Base-by-base conservation (phyloP, 1,140 invertebrate genomes). In the Pemphigus obesinymphae region DNA sequence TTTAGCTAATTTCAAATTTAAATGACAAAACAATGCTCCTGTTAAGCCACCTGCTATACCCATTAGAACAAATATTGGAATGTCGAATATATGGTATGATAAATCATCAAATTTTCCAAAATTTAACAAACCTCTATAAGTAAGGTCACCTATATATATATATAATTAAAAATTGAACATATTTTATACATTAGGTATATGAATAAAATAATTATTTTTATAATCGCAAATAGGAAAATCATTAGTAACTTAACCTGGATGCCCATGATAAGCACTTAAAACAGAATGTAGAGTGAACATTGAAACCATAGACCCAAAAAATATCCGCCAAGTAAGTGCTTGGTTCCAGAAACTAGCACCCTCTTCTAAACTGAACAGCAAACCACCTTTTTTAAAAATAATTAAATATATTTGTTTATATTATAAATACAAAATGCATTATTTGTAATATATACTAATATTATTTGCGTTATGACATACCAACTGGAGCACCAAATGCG, bases 311-410 rank as follows among this genome's bases (percentile, higher is more conserved):
- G 97, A 97, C 4, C 96, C 94, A 87, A 99, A 98, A 87, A 99
- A 97, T 84, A 97, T 98, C 86, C 96, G 91, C 97, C 97, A 99
- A 26, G 97, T 99, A 31, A 99, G 88, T 80, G 92, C 92, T 88
- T 99, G 98, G 86, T 99, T 99, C 93, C 97, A 99, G 87, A 99
- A 99, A 88, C 96, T 98, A 0, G 96, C 94, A 10, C 98, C 98
- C 90, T 99, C 98, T 89, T 99, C 98, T 73, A 99, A 89, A 86
- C 95, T 96, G 87, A 99, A 99, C 43, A 99, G 87, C 63, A 99
- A 96, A 45, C 98, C 98, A 84, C 97, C 96, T 93, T 34, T 13
- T n/a, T n/a, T n/a, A n/a, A n/a, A n/a, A n/a, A n/a, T n/a, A n/a
- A 34, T 0, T 73, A 26, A 82, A 70, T 68, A n/a, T 40, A 75